Conservation (phyloP, 2,888 invertebrate genomes). For the Pseudococcus viburni region DNA sequence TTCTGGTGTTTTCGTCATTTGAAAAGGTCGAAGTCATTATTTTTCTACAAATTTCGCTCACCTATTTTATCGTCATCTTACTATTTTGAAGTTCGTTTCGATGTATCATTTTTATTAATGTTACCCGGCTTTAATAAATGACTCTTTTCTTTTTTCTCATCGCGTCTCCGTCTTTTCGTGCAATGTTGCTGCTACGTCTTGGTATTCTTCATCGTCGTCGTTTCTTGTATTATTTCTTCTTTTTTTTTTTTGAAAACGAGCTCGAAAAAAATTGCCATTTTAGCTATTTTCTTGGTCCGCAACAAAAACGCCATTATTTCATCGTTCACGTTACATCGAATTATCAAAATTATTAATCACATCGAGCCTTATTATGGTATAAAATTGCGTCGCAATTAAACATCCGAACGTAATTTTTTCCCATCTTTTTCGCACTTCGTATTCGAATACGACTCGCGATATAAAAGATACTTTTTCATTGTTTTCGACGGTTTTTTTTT, state of each 20-base stretch:
- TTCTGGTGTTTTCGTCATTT: conserved; percentile 52
- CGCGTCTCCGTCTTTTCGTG: neutral
- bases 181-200: neutral
- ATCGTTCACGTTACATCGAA: conserved; percentile 29
- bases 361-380: neutral
- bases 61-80: conserved; percentile 56
- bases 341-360: conserved; percentile 55
- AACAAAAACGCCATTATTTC: neutral
- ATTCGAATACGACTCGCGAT: neutral
- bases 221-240: neutral
- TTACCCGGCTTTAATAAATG: conserved; percentile 51
- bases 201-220: neutral
- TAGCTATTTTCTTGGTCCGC: conserved; percentile 39
- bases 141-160: conserved; percentile 21
- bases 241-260: neutral
- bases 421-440: neutral
- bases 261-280: neutral
- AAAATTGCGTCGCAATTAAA: conserved; percentile 33
- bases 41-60: conserved; percentile 54
- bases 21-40: conserved; percentile 55
- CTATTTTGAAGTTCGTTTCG: conserved; percentile 53
- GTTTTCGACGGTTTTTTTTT: neutral
- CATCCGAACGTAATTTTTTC: conserved; percentile 23
- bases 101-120: conserved; percentile 55
- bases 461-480: conserved; percentile 20